Conservation (phyloP, 2,797 vertebrate species). For the Urocyon cinereoargenteus region DNA sequence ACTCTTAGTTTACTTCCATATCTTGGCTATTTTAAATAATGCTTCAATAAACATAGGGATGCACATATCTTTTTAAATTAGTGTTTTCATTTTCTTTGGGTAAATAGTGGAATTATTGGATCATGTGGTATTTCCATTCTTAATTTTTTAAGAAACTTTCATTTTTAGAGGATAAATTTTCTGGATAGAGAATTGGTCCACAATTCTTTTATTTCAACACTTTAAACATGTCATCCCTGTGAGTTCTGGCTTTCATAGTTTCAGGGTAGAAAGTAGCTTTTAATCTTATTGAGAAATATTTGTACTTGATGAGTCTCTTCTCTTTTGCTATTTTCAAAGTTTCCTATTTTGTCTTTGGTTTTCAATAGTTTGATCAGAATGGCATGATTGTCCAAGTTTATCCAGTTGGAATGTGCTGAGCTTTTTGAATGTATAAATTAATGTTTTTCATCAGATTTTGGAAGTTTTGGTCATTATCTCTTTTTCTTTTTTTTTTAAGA, state of each 20-base stretch:
- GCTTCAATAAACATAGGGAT: neutral
- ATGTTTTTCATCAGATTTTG: neutral
- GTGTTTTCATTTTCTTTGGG: neutral
- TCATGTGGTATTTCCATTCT: neutral
- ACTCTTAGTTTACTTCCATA: neutral
- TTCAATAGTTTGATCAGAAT: neutral
- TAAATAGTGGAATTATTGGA: neutral
- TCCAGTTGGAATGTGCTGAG: neutral
- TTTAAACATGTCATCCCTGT: neutral
- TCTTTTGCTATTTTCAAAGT: neutral
- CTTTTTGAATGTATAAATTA: neutral
- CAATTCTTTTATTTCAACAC: neutral
- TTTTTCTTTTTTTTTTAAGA: too few species aligned
- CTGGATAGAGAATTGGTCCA: neutral
- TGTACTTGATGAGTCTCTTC: neutral
- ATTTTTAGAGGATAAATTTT: neutral
- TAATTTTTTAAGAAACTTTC: neutral
- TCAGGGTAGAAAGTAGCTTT: neutral
- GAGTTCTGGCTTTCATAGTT: neutral
- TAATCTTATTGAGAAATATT: neutral
- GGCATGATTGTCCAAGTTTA: neutral
- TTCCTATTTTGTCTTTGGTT: neutral
- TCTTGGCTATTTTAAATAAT: neutral
- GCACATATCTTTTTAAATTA: neutral
- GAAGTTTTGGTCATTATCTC: neutral